Conservation (phyloP, 2,888 invertebrate genomes). For the Andrena trimmerana region DNA sequence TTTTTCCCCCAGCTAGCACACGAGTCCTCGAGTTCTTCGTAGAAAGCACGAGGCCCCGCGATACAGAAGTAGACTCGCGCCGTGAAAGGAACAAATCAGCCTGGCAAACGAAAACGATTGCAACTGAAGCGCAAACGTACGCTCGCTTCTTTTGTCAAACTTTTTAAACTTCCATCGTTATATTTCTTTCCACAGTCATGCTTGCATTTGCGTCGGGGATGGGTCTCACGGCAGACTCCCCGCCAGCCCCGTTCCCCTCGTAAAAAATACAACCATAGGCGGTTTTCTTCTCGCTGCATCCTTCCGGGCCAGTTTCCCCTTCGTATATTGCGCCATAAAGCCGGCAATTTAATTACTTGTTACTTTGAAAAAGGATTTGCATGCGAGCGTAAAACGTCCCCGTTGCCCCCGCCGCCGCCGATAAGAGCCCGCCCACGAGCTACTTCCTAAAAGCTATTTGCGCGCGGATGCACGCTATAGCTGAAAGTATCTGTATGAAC, state of each 20-base stretch:
- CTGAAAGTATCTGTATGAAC: background rate
- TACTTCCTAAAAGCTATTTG: constrained; percentile 43
- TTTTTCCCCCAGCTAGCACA: background rate
- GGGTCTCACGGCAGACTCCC: background rate
- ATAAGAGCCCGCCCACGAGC: constrained; percentile 27
- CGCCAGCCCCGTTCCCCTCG: background rate
- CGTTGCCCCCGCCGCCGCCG: constrained; percentile 8
- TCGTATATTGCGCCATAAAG: constrained; percentile 9
- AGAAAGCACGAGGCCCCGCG: background rate
- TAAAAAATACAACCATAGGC: background rate
- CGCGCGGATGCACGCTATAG: background rate
- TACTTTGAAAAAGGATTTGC: constrained; percentile 39
- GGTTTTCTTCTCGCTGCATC: background rate
- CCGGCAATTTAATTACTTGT: constrained; percentile 51
- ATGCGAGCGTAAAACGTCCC: constrained; percentile 19
- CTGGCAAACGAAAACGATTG: background rate
- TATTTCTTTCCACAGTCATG: background rate
- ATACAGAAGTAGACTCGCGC: background rate
- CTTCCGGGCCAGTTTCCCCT: background rate
- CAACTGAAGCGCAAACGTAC: background rate
- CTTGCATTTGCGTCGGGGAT: background rate
- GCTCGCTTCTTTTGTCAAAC: background rate
- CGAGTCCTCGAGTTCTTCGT: background rate
- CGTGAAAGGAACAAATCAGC: constrained; percentile 13
- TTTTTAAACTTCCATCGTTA: constrained; percentile 27